Evolutionary conservation across 2,797 vertebrate genomes (phyloP), one percentile per base, ranked within the genome.

Genomic region (Poecilia velifera): DNA sequence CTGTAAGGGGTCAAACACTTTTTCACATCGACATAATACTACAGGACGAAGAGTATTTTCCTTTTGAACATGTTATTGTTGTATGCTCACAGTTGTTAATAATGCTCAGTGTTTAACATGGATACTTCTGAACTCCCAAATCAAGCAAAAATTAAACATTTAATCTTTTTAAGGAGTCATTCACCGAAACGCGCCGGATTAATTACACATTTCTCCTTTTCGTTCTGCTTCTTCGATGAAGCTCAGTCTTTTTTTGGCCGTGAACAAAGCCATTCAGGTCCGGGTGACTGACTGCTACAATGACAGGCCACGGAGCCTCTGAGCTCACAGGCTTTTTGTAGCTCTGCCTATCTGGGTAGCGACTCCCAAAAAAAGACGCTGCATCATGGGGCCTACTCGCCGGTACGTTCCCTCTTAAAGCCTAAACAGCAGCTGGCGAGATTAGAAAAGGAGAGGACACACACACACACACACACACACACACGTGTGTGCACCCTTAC

Each of bases 261-360:
- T 94, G 93, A 95, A 95, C 96, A 96, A 95, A 95, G 90, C 66
- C 95, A 92, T 89, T 90, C 90, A 87, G 95, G 95, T 95, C 94
- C 87, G 49, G 76, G 89, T 95, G 95, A 96, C 95, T 93, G 83
- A 84, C 72, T 90, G 88, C 93, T 90, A 91, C 92, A 76, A 28
- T 83, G 86, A 94, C 94, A 92, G 91, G 92, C 91, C 92, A 89
- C 91, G 91, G 91, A 92, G 91, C 90, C 84, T 95, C 95, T 92
- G 97, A 97, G 96, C 97, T 97, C 97, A 98, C 96, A 95, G 95
- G 97, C 97, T 97, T 97, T 96, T 97, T 97, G 94, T 96, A 95
- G 95, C 96, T 95, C 96, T 96, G 91, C 95, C 96, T 94, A 89
- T 96, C 96, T 97, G 97, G 97, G 96, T 95, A 91, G 91, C 93